These are phyloP conservation scores for Lacerta bilineata DNA, from an alignment of 2,797 vertebrate genomes.

Conservation along the genomic window DNA sequence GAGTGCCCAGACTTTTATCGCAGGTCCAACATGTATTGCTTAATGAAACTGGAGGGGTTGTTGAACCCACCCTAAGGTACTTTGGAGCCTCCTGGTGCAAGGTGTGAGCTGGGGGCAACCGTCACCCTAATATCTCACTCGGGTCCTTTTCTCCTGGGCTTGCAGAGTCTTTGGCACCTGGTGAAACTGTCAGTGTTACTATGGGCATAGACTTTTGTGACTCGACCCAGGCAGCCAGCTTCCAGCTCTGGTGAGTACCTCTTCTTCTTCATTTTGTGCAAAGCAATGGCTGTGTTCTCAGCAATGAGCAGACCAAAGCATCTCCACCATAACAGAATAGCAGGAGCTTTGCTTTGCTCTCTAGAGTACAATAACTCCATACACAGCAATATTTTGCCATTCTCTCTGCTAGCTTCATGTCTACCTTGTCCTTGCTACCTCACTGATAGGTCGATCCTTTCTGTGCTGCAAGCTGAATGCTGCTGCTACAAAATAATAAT, in stretches of 20 bases:
- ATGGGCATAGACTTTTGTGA: constrained; percentile 99
- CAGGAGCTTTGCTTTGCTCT: background rate
- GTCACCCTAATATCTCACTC: background rate
- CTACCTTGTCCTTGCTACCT: background rate
- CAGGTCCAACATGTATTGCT: background rate
- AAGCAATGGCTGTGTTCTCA: background rate
- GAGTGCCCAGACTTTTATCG: background rate
- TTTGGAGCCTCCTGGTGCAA: background rate
- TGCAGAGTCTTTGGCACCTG: constrained; percentile 88
- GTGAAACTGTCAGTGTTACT: constrained; percentile 84
- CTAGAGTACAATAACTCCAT: background rate
- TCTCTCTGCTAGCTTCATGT: background rate
- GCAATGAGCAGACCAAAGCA: background rate
- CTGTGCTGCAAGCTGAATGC: background rate
- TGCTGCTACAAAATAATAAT: too few species aligned
- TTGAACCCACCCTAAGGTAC: background rate
- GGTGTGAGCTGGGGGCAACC: background rate
- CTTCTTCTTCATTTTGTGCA: background rate
- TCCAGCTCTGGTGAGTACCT: constrained; percentile 92
- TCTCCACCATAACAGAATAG: background rate
- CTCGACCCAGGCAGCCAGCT: constrained; percentile 96
- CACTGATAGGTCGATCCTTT: too few species aligned
- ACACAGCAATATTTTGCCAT: background rate
- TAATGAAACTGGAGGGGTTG: too few species aligned
- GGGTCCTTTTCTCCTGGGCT: constrained; percentile 28